Base-by-base conservation (phyloP, 2,797 vertebrate species). In the Clarias pachynema region DNA sequence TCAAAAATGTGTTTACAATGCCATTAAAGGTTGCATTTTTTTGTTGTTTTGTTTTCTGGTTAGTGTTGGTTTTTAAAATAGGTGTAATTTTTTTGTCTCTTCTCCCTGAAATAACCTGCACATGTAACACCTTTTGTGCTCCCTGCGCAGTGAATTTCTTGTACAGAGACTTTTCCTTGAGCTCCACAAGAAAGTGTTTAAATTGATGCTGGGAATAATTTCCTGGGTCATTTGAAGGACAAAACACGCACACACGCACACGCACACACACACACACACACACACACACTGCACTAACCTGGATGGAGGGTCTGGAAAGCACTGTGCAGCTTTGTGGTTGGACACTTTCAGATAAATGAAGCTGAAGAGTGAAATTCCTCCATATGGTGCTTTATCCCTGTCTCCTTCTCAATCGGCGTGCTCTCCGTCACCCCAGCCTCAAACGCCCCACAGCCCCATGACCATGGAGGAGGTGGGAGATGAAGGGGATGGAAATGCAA, bases 351-450 rank as follows among this genome's bases (percentile, higher is more conserved):
- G 75, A 74, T 57, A 85, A 83, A 79, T 44, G 62, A 85, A 84
- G 70, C 70, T 81, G 62, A 84, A 75, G 77, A 83, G 77, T 22
- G 15, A 87, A 80, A 72, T 68, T 84, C 82, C 84, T 89, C 81
- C 81, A 68, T 56, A 87, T 87, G 88, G 88, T 89, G 88, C 88
- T 89, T 87, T 87, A 87, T 70, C 82, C 82, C 73, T 16, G 34
- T 16, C 66, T 72, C 80, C 56, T 86, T 75, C 70, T 80, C 60
- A 68, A 74, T 80, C 75, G 70, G 63, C 82, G 22, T 82, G 40
- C 49, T 62, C 72, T 70, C 40, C 82, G 49, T 65, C 72, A 75
- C 82, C 66, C 83, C 84, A 79, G 65, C 72, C 75, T 89, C 73
- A 77, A 85, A 85, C 56, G 18, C 74, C 81, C 66, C 70, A 60